phyloP scores from a whole-genome alignment of 2,888 invertebrate genomes.

The Acleris cristana region DNA sequence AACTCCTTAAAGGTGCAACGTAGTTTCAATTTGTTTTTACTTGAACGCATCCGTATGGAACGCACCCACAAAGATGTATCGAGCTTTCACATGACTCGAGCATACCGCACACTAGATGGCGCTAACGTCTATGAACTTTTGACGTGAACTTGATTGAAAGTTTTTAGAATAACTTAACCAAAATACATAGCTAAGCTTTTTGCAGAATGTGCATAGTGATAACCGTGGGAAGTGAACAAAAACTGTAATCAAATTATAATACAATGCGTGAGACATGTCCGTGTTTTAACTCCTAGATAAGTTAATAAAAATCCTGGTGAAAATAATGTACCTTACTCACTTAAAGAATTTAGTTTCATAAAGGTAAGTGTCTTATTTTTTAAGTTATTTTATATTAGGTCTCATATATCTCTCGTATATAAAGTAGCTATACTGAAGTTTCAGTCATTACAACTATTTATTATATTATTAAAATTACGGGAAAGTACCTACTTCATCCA shows the following conservation, averaged over 20 bases:
- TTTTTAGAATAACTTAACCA: slow-evolving; percentile 77
- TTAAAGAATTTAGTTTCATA: slow-evolving; percentile 51
- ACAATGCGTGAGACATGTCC: slow-evolving; percentile 60
- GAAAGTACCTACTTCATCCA: slow-evolving; percentile 18
- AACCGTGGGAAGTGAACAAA: slow-evolving; percentile 61
- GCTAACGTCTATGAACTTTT: slow-evolving; percentile 75
- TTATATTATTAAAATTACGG: neutral
- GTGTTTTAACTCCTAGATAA: slow-evolving; percentile 43
- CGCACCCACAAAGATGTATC: slow-evolving; percentile 65
- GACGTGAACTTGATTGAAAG: slow-evolving; percentile 81
- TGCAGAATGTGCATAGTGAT: slow-evolving; percentile 72
- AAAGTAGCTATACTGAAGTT: neutral
- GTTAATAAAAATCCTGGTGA: slow-evolving; percentile 48
- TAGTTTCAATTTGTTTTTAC: slow-evolving; percentile 36
- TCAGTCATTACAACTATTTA: neutral
- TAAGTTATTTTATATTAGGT: slow-evolving; percentile 27
- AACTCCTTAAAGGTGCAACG: slow-evolving; percentile 55
- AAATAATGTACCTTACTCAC: slow-evolving; percentile 43
- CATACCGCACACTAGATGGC: slow-evolving; percentile 74
- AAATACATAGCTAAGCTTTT: slow-evolving; percentile 74
- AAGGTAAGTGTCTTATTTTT: slow-evolving; percentile 49
- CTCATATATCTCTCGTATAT: neutral
- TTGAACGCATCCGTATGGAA: slow-evolving; percentile 43
- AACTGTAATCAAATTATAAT: slow-evolving; percentile 59
- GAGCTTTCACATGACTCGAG: slow-evolving; percentile 66